Percentiles rank a stretch among this genome's conserved stretches.
Conservation (phyloP, 2,113 vertebrate genomes). For the Anoplopoma fimbria region DNA sequence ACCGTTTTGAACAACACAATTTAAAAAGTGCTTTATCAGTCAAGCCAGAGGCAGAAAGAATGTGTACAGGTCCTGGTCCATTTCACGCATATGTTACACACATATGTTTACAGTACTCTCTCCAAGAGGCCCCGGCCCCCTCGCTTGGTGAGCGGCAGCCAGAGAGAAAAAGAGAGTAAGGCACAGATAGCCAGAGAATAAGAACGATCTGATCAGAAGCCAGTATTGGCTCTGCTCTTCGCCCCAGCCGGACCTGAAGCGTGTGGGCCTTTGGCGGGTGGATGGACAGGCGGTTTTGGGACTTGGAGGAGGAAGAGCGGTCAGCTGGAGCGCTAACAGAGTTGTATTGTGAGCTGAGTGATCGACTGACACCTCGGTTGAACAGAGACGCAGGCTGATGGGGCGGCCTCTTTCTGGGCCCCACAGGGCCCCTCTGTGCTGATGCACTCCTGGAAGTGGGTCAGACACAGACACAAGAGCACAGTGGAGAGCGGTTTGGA, state of each 20-base stretch:
- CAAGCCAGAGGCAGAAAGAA: slow-evolving; percentile 51
- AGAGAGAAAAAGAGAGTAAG: slow-evolving; percentile 28
- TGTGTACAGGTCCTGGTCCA: slow-evolving; percentile 45
- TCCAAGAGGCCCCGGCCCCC: slow-evolving; percentile 50
- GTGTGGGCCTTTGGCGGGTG: slow-evolving; percentile 52
- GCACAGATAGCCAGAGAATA: slow-evolving; percentile 35
- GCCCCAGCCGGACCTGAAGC: slow-evolving; percentile 54
- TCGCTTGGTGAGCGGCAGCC: slow-evolving; percentile 13
- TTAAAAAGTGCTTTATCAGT: slow-evolving; percentile 25
- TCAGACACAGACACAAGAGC: slow-evolving; percentile 75
- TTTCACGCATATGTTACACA: slow-evolving; percentile 65
- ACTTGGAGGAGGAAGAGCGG: slow-evolving; percentile 39
- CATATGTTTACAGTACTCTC: slow-evolving; percentile 62
- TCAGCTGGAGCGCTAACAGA: slow-evolving; percentile 75
- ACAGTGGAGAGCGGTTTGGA: slow-evolving; percentile 32
- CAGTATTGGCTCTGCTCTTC: slow-evolving; percentile 47
- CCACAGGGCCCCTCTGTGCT: slow-evolving; percentile 62
- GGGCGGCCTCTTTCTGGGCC: slow-evolving; percentile 73
- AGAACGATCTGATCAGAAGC: slow-evolving; percentile 54
- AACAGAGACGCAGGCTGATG: slow-evolving; percentile 54
- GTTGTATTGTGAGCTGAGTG: slow-evolving; percentile 74
- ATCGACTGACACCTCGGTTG: slow-evolving; percentile 64
- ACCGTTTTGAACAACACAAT: not conserved
- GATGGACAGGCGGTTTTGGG: slow-evolving; percentile 48
- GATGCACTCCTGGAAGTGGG: slow-evolving; percentile 74